Conservation (phyloP, 2,113 vertebrate species). For the Prunella himalayana region DNA sequence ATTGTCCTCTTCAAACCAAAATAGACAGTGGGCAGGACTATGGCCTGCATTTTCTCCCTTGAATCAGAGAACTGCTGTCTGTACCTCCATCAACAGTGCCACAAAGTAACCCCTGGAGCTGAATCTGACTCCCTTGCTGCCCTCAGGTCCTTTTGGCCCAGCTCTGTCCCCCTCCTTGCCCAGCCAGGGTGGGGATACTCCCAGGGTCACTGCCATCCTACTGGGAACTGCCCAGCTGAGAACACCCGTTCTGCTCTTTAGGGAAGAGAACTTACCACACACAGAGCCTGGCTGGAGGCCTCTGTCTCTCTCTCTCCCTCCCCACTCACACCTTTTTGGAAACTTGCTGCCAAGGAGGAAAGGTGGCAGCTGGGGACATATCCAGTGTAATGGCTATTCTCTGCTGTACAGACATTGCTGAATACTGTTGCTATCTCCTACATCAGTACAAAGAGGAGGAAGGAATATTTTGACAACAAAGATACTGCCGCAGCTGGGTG, state of each 20-base stretch:
- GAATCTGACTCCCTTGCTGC: neutral
- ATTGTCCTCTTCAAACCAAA: neutral
- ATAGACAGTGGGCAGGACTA: fast-evolving
- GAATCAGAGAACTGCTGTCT: neutral
- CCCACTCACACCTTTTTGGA: neutral
- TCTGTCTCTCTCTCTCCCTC: neutral
- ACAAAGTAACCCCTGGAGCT: neutral
- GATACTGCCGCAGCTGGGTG: neutral
- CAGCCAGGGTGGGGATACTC: fast-evolving
- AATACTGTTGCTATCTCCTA: neutral
- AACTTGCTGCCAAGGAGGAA: neutral
- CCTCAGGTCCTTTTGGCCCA: neutral
- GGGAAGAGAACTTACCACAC: neutral
- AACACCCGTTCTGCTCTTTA: neutral
- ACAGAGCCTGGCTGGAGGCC: neutral
- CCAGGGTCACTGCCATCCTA: neutral
- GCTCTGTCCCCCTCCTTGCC: neutral
- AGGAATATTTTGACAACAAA: conserved; percentile 26
- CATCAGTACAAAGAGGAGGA: neutral
- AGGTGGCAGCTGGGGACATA: neutral
- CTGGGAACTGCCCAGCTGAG: neutral
- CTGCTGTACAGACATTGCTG: neutral
- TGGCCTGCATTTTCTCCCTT: neutral
- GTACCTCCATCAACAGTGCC: neutral
- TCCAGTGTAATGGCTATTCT: neutral